Evolutionary conservation across 1,140 invertebrate species (phyloP).

Genomic region (Dolichoris vasculosae): DNA sequence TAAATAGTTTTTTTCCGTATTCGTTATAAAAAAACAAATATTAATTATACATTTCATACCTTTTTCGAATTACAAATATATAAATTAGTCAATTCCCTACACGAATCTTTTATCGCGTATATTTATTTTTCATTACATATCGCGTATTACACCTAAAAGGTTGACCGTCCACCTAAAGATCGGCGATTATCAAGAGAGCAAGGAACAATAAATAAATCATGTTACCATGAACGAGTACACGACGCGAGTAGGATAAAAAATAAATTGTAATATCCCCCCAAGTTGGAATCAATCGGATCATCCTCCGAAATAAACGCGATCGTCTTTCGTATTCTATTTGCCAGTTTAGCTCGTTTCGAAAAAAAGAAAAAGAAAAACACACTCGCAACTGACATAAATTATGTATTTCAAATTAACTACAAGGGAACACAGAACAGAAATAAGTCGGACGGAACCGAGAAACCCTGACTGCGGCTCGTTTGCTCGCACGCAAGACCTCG

Average conservation of each 20-base stretch:
- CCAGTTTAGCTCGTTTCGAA: background rate
- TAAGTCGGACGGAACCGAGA: background rate
- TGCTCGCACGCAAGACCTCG: background rate
- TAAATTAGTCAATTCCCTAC: too few species aligned
- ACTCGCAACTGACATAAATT: background rate
- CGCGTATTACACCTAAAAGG: background rate
- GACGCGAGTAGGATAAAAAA: background rate
- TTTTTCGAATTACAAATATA: too few species aligned
- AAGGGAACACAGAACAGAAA: background rate
- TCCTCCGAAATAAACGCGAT: too few species aligned
- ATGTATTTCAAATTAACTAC: background rate
- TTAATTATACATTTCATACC: too few species aligned
- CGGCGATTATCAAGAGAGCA: background rate
- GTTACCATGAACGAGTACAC: too few species aligned
- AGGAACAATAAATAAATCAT: too few species aligned
- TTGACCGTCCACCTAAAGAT: background rate
- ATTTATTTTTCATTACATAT: background rate
- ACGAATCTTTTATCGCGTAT: background rate
- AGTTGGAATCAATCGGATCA: background rate
- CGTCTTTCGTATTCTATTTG: background rate
- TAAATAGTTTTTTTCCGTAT: background rate
- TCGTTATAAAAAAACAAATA: too few species aligned
- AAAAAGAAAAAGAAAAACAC: background rate
- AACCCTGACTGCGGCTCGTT: slow-evolving; percentile 1
- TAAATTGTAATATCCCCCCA: background rate